Percentiles rank a stretch among this genome's conserved stretches.
phyloP scores from a whole-genome alignment of 2,113 vertebrate species.

The Chionodraco myersi region DNA sequence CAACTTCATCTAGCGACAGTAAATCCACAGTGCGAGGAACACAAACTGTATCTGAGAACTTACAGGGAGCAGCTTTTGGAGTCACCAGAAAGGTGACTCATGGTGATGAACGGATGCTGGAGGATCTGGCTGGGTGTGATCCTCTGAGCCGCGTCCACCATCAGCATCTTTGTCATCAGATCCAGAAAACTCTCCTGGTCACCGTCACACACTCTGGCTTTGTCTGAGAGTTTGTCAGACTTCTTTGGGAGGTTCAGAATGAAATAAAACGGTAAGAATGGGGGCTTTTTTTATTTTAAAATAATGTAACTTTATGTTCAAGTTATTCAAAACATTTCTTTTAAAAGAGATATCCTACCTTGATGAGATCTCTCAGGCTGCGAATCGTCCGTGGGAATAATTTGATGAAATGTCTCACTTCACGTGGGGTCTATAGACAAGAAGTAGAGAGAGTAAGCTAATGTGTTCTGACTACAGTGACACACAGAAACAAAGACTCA shows the following conservation, averaged over 20 bases:
- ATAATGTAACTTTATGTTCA: background rate
- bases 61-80: too few relatives aligned
- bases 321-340: background rate
- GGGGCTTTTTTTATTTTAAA: background rate
- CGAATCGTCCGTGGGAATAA: background rate
- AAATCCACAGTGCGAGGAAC: background rate
- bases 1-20: background rate
- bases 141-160: background rate
- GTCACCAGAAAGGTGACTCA: background rate
- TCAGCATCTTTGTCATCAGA: slow-evolving; percentile 2
- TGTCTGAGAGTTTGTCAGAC: background rate
- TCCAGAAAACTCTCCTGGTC: slow-evolving; percentile 9
- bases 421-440: background rate
- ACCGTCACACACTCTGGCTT: background rate
- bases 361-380: background rate
- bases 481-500: too few relatives aligned
- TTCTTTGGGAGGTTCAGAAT: background rate
- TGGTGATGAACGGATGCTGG: slow-evolving; percentile 12
- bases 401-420: background rate
- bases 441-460: background rate
- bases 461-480: too few relatives aligned
- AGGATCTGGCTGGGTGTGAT: slow-evolving; percentile 9
- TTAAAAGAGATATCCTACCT: background rate
- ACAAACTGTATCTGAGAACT: background rate
- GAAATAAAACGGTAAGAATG: background rate